Conservation (phyloP, 2,888 invertebrate species). For the Tetragnatha montana region DNA sequence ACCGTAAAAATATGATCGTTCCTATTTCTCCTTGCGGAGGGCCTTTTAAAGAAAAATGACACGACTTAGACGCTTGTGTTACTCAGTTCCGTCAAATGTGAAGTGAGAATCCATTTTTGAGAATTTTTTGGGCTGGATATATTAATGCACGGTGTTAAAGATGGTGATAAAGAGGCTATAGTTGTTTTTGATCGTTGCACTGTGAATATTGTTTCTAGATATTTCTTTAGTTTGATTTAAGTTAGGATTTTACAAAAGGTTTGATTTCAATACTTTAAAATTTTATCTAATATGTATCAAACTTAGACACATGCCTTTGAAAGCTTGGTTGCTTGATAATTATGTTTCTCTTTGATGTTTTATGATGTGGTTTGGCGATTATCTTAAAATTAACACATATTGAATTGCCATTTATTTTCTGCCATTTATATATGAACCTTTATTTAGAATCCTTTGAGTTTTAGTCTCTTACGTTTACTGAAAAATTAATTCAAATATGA, state of each 20-base stretch:
- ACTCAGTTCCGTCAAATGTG: background rate
- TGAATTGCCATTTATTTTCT: too few relatives aligned
- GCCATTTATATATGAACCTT: too few relatives aligned
- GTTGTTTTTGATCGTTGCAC: background rate
- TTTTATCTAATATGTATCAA: background rate
- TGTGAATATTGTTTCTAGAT: background rate
- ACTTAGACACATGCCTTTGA: too few relatives aligned
- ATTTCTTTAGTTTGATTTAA: too few relatives aligned
- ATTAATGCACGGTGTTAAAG: background rate
- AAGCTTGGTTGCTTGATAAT: too few relatives aligned
- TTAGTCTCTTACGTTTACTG: too few relatives aligned
- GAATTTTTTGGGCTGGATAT: background rate
- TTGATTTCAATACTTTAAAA: background rate
- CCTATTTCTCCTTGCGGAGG: conserved; percentile 16
- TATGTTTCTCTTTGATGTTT: too few relatives aligned
- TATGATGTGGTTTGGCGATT: too few relatives aligned
- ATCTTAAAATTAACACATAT: too few relatives aligned
- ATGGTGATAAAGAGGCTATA: background rate
- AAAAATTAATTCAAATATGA: too few relatives aligned
- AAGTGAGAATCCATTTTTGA: background rate
- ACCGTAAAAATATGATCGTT: conserved; percentile 59
- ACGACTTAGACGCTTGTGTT: background rate
- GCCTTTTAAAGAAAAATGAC: conserved; percentile 34
- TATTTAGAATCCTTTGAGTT: too few relatives aligned
- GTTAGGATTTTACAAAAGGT: background rate